Evolutionary conservation across 2,888 invertebrate species (phyloP), one percentile per base, ranked within the genome.

Genomic region (Eurytoma adleriae): DNA sequence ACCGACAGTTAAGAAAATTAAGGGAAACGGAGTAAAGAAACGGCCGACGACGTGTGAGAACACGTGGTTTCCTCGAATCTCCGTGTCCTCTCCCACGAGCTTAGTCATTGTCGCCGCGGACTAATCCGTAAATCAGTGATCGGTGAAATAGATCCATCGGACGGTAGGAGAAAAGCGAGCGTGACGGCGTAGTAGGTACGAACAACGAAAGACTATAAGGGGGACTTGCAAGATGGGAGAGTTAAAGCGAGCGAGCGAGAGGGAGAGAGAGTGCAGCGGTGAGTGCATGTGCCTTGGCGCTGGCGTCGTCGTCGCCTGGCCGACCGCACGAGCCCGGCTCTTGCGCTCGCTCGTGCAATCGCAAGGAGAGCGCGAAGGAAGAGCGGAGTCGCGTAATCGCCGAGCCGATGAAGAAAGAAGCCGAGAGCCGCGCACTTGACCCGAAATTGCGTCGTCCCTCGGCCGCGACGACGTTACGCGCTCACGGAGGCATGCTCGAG

Each of bases 371-470:
- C 13, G 14, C 40, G 4, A 27, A n/a, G 62, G 40, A 18, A 18
- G 30, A 50, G 50, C 16, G 16, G 30, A 64, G n/a, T 30, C 27
- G 54, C 52, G 68, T 24, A 40, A 40, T 50, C 50, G 27, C 48
- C 24, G 16, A 62, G 71, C 62, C 16, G 70, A 30, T 48, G 67
- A 76, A 48, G 62, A 72, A 78, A 79, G 69, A 18, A 56, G n/a
- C 40, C 69, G 69, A 70, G 24, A 24, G 67, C n/a, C 20, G 67
- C 62, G 78, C 67, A 67, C 81, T 81, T 81, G 81, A 71, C 81
- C 81, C 74, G 74, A 74, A 78, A 78, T 78, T 66, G 61, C 57
- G 72, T 62, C 48, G 66, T 24, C 66, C 52, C 27, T 50, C 59
- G 62, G 16, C 18, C n/a, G 20, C 59, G 54, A 18, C 27, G 57